phyloP scores from a whole-genome alignment of 2,113 vertebrate genomes.

The Dinomys branickii region DNA sequence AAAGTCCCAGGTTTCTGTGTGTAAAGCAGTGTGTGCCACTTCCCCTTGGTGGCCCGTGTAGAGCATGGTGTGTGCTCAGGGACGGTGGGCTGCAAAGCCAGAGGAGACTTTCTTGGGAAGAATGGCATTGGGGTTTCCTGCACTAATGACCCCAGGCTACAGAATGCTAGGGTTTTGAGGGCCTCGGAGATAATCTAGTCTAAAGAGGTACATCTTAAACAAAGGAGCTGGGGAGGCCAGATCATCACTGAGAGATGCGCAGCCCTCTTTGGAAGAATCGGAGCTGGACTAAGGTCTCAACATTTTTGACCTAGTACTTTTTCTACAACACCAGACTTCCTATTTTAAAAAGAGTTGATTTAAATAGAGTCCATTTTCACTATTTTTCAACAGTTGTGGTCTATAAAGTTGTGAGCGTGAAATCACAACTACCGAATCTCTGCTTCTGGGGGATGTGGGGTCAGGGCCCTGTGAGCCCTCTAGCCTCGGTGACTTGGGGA shows the following conservation, averaged over 20 bases:
- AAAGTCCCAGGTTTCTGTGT: conserved; percentile 60
- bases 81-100: neutral
- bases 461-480: neutral
- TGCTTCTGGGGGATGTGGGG: neutral
- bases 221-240: neutral
- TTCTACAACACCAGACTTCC: neutral
- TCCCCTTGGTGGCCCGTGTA: neutral
- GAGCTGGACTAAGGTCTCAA: neutral
- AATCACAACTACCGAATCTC: neutral
- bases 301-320: neutral
- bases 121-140: neutral
- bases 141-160: neutral
- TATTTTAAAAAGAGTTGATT: neutral
- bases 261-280: neutral
- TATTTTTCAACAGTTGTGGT: neutral
- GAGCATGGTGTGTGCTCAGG: neutral
- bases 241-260: neutral
- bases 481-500: neutral
- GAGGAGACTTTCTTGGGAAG: conserved; percentile 14
- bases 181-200: neutral
- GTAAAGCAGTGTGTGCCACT: conserved; percentile 50
- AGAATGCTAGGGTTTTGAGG: neutral
- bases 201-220: neutral
- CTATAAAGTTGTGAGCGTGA: neutral
- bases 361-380: neutral